Evolutionary conservation across 1,140 invertebrate species (phyloP), one percentile per base, ranked within the genome.

Genomic region (Anagrus nilaparvatae): DNA sequence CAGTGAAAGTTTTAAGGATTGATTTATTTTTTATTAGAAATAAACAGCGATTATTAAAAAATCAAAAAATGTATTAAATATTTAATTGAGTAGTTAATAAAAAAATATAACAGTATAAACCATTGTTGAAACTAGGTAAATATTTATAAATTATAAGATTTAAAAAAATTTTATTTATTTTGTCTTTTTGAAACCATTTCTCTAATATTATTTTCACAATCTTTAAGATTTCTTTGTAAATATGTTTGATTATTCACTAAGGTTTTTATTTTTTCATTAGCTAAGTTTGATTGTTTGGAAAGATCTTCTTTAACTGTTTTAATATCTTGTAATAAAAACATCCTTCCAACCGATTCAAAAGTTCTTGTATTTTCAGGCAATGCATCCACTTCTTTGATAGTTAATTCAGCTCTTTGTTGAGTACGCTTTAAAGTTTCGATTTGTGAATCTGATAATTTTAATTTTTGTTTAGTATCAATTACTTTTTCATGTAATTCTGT

Each of bases 401-500:
- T 89, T 16, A 89, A 63, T 50, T 79, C 72, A 32, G 81, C 74
- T 54, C 81, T 81, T 38, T 81, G 73, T 48, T 84, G 80, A 10
- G 71, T 70, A 37, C 78, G 64, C 48, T 78, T 80, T 10, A 89
- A 59, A 5, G 71, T 72, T 27, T 82, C 80, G 43, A 89, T 84
- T 69, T 91, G 84, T 3, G 81, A 60, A 63, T 89, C 85, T 8
- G 84, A 77, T 27, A 87, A 55, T 58, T 82, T 80, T 29, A 90
- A 64, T 62, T 87, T 87, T 58, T 88, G 82, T 40, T 71, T 77
- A 1, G 86, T 87, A 47, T 82, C 80, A 2, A 86, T 67, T 74
- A 85, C 78, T 68, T 89, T 90, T n/a, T 76, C 70, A 56, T 91
- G 87, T 25, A 91, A 64, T 50, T 91, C 86, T 18, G 74, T 61